These are phyloP conservation scores for Atherix ibis DNA, from an alignment of 2,888 invertebrate genomes.

Conservation along the genomic window DNA sequence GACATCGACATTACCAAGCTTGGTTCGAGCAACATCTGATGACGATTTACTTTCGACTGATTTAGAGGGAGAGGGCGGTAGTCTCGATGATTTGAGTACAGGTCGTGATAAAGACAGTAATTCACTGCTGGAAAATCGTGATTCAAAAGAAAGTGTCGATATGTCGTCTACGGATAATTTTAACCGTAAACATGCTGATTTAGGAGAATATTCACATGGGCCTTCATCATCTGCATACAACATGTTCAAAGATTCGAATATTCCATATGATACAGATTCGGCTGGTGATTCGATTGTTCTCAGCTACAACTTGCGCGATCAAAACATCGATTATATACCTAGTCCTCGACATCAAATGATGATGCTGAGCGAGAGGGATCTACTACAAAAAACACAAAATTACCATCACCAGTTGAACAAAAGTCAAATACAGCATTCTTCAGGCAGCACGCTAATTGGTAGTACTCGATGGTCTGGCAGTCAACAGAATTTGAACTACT, in stretches of 20 bases:
- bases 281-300: slow-evolving; percentile 15
- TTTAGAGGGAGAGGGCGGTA: slow-evolving; percentile 55
- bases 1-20: slow-evolving; percentile 61
- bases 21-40: slow-evolving; percentile 71
- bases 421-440: slow-evolving; percentile 11
- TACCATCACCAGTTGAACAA: too few species aligned
- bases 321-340: slow-evolving; percentile 18
- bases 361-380: slow-evolving; percentile 11
- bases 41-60: slow-evolving; percentile 73
- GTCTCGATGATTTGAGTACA: slow-evolving; percentile 40
- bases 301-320: slow-evolving; percentile 18
- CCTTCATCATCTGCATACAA: slow-evolving; percentile 5
- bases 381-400: slow-evolving; percentile 6
- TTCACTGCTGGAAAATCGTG: slow-evolving; percentile 14
- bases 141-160: slow-evolving; percentile 16
- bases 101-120: slow-evolving; percentile 16
- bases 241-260: slow-evolving; percentile 5
- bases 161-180: slow-evolving; percentile 15
- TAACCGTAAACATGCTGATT: slow-evolving; percentile 9
- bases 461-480: slow-evolving; percentile 14
- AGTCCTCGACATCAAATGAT: slow-evolving; percentile 13
- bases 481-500: slow-evolving; percentile 15
- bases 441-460: slow-evolving; percentile 8
- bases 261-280: slow-evolving; percentile 12
- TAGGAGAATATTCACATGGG: slow-evolving; percentile 8